These are phyloP conservation scores for Pseudoatta argentina DNA, from an alignment of 1,140 invertebrate species.

Conservation along the genomic window DNA sequence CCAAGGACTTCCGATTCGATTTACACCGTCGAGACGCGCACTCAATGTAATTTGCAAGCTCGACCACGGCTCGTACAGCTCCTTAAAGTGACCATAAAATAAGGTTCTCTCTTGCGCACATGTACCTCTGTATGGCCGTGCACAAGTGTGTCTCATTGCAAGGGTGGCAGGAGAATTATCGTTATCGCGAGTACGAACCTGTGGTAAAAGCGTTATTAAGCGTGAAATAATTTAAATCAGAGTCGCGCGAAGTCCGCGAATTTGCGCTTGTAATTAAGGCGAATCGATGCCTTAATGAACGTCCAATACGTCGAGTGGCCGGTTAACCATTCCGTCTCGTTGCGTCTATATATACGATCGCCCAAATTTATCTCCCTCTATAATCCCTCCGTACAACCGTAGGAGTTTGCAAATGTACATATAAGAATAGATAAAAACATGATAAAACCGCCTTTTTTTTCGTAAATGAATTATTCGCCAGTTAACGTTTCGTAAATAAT, in stretches of 20 bases:
- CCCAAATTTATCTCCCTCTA: constrained; percentile 38
- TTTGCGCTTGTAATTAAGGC: constrained; percentile 48
- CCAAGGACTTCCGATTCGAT: constrained; percentile 56
- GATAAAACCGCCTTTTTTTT: constrained; percentile 25
- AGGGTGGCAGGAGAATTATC: constrained; percentile 45
- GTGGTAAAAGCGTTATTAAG: constrained; percentile 62
- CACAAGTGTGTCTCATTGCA: constrained; percentile 10
- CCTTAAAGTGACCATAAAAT: constrained; percentile 64
- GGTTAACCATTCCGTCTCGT: constrained; percentile 8
- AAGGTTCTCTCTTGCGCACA: constrained; percentile 17
- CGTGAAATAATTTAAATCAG: constrained; percentile 63
- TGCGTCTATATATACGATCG: constrained; percentile 27
- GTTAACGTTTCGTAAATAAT: constrained; percentile 50
- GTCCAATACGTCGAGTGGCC: constrained; percentile 11
- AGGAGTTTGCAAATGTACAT: neutral
- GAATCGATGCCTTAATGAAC: constrained; percentile 59
- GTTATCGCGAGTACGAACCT: constrained; percentile 14
- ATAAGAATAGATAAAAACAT: constrained; percentile 4
- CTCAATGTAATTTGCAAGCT: constrained; percentile 61
- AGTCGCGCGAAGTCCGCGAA: neutral
- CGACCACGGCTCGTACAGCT: constrained; percentile 19
- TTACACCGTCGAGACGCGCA: constrained; percentile 48
- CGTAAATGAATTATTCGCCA: constrained; percentile 52
- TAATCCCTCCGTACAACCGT: neutral
- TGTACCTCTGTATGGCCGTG: neutral